phyloP scores from a whole-genome alignment of 2,797 vertebrate species.

The Eulemur coronatus region DNA sequence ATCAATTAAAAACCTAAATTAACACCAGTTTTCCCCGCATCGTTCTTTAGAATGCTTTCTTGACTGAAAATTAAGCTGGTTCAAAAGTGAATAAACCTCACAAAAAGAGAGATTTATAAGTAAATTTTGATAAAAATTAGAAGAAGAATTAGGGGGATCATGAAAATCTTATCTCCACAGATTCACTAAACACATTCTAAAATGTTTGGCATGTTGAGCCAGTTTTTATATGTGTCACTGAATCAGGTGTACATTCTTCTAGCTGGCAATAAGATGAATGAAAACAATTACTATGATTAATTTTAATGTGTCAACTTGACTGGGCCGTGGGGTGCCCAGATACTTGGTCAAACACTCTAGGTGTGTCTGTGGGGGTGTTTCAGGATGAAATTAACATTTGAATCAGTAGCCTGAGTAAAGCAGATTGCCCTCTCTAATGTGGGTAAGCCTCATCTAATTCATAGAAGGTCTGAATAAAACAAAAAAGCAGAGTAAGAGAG shows the following conservation, averaged over 20 bases:
- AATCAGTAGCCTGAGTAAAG: neutral
- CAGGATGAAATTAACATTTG: neutral
- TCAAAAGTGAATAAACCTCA: neutral
- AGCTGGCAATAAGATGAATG: neutral
- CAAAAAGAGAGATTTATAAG: neutral
- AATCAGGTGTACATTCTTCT: neutral
- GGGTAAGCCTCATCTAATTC: neutral
- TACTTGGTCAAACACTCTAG: neutral
- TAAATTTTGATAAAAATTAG: neutral
- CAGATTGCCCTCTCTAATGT: neutral
- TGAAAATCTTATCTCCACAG: neutral
- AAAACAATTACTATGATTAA: neutral
- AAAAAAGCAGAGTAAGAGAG: neutral
- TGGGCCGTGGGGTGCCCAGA: neutral
- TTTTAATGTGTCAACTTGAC: neutral
- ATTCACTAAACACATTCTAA: neutral
- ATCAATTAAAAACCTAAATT: neutral
- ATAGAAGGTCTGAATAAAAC: neutral
- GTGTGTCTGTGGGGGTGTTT: neutral
- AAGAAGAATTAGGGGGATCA: neutral
- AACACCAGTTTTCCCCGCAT: neutral
- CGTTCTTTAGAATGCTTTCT: neutral
- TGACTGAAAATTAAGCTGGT: slow-evolving; percentile 1
- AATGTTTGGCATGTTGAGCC: neutral
- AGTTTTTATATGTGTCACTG: neutral